Base-by-base conservation (phyloP, 2,888 invertebrate species). In the Pyrrhosoma nymphula region DNA sequence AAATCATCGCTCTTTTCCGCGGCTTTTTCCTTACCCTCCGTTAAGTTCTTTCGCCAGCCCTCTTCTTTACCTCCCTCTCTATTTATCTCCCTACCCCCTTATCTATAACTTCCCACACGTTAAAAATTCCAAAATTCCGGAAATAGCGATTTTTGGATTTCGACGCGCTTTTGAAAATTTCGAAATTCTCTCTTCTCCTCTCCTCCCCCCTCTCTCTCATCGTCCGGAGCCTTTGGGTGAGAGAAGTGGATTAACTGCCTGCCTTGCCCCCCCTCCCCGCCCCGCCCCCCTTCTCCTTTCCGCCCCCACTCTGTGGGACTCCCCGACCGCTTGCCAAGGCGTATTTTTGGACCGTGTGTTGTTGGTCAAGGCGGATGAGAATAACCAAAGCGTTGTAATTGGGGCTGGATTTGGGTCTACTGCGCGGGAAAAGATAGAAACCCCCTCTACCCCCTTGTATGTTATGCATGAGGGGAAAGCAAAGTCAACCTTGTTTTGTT, bases 281-380 rank as follows among this genome's bases (percentile, higher is more conserved):
- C 75, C 75, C 75, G 63, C 75, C 10, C 75, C 30, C 30, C 30
- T 14, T 35, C 30, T 18, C 82, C 69, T 12, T n/a, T 69, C 8
- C 69, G 69, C 26, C 69, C n/a, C n/a, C 69, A n/a, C 69, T 20
- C 60, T 20, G 0, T 16, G 16, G 60, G 60, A 60, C 60, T 60
- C 60, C 60, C 20, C 60, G 18, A 47, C 30, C 14, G 30, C 35
- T 82, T 82, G 82, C 82, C 82, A 82, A 82, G 30, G 82, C 26
- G 26, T 82, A 26, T 35, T 35, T 82, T 60, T 20, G 60, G 26
- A 35, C 10, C 26, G 14, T 35, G 82, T 82, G 30, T 82, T 82
- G 82, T 82, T 82, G 82, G 82, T 82, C 82, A 82, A 82, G 82
- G 82, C 14, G 82, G 82, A 82, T 35, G 82, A 82, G 35, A 82